Evolutionary conservation across 2,888 invertebrate species (phyloP).

Genomic region (Anthophora plumipes): DNA sequence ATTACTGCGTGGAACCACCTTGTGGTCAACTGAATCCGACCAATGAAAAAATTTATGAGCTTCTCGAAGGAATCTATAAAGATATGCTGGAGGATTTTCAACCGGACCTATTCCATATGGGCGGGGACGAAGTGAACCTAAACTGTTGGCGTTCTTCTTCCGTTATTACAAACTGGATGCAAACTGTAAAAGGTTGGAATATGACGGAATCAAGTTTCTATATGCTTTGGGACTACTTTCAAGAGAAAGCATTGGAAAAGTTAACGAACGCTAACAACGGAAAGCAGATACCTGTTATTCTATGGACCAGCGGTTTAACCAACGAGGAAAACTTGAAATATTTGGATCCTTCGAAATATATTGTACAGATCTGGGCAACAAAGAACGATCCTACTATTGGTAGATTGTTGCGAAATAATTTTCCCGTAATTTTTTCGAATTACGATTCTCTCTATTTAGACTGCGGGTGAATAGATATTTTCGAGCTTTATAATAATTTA

Average conservation of each 20-base stretch:
- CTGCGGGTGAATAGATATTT: constrained; percentile 87
- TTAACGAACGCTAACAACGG: constrained; percentile 86
- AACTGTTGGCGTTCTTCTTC: constrained; percentile 92
- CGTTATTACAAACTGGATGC: constrained; percentile 90
- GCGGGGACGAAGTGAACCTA: constrained; percentile 91
- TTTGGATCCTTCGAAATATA: constrained; percentile 90
- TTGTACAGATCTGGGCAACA: constrained; percentile 93
- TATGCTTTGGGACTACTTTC: constrained; percentile 86
- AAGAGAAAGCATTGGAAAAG: constrained; percentile 88
- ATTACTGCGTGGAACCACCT: constrained; percentile 92
- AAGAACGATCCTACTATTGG: constrained; percentile 88
- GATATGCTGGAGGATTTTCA: constrained; percentile 91
- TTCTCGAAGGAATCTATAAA: constrained; percentile 89
- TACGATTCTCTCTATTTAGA: constrained; percentile 95
- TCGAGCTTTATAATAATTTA: background rate
- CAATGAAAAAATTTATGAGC: constrained; percentile 89
- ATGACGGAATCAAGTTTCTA: constrained; percentile 84
- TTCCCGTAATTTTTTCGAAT: constrained; percentile 92
- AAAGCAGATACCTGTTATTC: constrained; percentile 87
- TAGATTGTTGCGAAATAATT: constrained; percentile 90
- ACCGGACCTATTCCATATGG: constrained; percentile 94
- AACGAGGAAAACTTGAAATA: constrained; percentile 88
- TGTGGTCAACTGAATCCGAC: constrained; percentile 94
- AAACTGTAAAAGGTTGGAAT: constrained; percentile 87
- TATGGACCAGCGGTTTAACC: constrained; percentile 94